A percentile compares a stretch with the other conserved stretches of the same genome.
Conservation (phyloP, 2,113 vertebrate genomes). For the Gymnogyps californianus region DNA sequence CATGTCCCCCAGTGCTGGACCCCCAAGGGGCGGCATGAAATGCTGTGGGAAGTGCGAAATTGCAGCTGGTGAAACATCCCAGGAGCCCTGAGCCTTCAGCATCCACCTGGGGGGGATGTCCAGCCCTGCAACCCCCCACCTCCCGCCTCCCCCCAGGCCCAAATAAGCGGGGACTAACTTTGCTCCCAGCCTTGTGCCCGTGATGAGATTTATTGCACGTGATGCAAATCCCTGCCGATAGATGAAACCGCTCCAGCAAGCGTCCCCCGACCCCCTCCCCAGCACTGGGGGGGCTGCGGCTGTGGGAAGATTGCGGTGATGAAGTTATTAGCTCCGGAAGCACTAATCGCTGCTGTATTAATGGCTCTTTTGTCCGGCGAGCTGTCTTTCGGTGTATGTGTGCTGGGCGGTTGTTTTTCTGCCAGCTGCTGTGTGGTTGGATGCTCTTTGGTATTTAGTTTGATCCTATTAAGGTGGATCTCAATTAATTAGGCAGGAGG, state of each 20-base stretch:
- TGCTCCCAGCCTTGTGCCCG: not conserved
- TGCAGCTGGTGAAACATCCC: not conserved
- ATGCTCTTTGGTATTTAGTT: conserved; percentile 43
- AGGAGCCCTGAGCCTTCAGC: not conserved
- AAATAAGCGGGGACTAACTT: not conserved
- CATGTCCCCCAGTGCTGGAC: accelerated
- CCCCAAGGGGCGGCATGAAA: accelerated
- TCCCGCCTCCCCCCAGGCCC: not conserved
- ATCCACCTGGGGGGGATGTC: too few relatives aligned
- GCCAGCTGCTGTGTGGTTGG: conserved; percentile 44
- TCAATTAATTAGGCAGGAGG: conserved; percentile 57
- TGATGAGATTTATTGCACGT: accelerated
- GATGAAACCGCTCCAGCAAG: accelerated
- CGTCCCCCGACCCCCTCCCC: not conserved
- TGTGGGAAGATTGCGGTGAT: not conserved
- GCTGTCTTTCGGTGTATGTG: not conserved
- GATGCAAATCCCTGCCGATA: not conserved
- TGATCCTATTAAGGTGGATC: conserved; percentile 64
- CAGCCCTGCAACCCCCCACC: accelerated
- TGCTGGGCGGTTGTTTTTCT: not conserved
- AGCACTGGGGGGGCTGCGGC: accelerated
- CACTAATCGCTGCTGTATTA: not conserved
- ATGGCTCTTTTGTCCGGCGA: not conserved
- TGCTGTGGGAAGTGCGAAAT: accelerated
- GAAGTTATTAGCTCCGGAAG: not conserved